Base-by-base conservation (phyloP, 2,888 invertebrate species). In the Ophonus ardosiacus region DNA sequence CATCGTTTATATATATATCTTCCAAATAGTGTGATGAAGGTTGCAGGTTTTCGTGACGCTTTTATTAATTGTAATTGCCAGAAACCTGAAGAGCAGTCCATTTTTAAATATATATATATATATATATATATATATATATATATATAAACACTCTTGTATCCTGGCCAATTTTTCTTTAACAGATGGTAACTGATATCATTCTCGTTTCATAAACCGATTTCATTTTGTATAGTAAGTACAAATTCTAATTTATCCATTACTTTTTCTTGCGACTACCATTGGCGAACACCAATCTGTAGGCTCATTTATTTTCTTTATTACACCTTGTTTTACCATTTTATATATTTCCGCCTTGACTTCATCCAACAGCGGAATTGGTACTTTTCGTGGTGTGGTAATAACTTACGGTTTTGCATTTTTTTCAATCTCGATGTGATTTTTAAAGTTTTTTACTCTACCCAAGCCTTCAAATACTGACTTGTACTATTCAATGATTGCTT, bases 211-310 rank as follows among this genome's bases (percentile, higher is more conserved):
- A 21, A 71, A 85, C 57, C 84, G 84, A 82, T 89, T 89, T 80
- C 89, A 81, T 68, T 88, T 56, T 21, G 85, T 86, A 4, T 88
- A 88, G 85, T 88, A 88, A 0, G 88, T 15, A 84, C 88, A 89
- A 13, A 89, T 81, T 61, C 88, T 74, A n/a, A 88, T 40, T 2
- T 83, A 43, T 0, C 84, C 82, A 59, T 87, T 84, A 21, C 5
- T 51, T 0, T 85, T 86, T 86, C 57, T 61, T 21, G 63, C 18
- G 1, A 89, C 87, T 0, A 91, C 90, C 86, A 91, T 89, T 0
- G 88, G 88, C 7, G 89, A 87, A 84, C 89, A 90, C 89, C 90
- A 90, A 0, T 88, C 88, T 2, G 89, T 90, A 2, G 88, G 88
- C 81, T 86, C 84, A 13, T 88, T 87, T 0, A 90, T 88, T 5